Base-by-base conservation (phyloP, 2,888 invertebrate genomes). In the Pandemis cinnamomeana region DNA sequence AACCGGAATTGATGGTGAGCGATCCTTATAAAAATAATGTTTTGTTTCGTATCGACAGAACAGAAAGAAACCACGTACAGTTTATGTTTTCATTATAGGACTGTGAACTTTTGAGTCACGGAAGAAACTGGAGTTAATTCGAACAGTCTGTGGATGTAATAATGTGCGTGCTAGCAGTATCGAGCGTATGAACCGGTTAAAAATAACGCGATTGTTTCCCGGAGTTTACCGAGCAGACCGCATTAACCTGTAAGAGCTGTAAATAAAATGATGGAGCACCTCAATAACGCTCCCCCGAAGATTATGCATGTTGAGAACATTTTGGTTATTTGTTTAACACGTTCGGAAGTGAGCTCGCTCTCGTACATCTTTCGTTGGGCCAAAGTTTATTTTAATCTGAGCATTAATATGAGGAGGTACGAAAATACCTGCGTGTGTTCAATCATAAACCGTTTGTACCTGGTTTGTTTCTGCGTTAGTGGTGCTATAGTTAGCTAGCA, bases 251-350 rank as follows among this genome's bases (percentile, higher is more conserved):
- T 86, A 86, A 86, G 84, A 82, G 86, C 86, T 87, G 90, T 91
- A 91, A 91, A 92, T 92, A 93, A 90, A 87, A 92, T 93, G 91
- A 93, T 93, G 91, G 89, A 93, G 89, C 88, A 86, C 89, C 88
- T 88, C 85, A 90, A 90, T 89, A 92, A 90, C 90, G 86, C 82
- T 84, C 85, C 84, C 80, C 85, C 83, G 87, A 86, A 88, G 72
- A 74, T 71, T 74, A 87, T 87, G 88, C 84, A 81, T 87, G 89
- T 87, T 90, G 86, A 84, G 82, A 91, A 87, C 88, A 87, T 86
- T 87, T 90, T 88, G 91, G 86, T 90, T 93, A 88, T 93, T 93
- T 93, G 92, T 91, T 91, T 91, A 85, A 89, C 83, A 79, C 83
- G 84, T 82, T 84, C 82, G 81, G 75, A 83, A 84, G 84, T 84